A percentile compares a stretch with the other conserved stretches of the same genome.
phyloP scores from a whole-genome alignment of 2,113 vertebrate species.

The Coptodon rendalli region DNA sequence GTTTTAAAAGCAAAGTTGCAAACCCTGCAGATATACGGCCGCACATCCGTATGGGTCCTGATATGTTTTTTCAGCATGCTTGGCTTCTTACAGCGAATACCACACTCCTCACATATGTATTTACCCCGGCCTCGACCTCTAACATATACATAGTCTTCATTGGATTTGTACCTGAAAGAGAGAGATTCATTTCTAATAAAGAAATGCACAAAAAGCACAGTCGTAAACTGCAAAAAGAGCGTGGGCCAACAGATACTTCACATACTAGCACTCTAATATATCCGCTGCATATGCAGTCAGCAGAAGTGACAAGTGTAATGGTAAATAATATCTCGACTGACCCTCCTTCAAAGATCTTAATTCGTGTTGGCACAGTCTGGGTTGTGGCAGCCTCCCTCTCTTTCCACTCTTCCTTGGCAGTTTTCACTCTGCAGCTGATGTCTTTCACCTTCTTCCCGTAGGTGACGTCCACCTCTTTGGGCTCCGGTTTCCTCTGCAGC shows the following conservation, averaged over 20 bases:
- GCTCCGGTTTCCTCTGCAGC: conserved; percentile 91
- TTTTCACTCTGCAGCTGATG: conserved; percentile 83
- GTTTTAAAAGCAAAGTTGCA: conserved; percentile 99
- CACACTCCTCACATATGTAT: conserved; percentile 99
- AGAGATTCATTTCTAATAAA: neutral
- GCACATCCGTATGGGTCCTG: conserved; percentile 93
- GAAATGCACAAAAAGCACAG: neutral
- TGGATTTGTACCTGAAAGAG: conserved; percentile 89
- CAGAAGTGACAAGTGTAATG: conserved; percentile 29
- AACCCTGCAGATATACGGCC: conserved; percentile 94
- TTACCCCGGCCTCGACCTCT: conserved; percentile 95
- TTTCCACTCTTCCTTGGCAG: conserved; percentile 89
- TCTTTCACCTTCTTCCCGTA: conserved; percentile 88
- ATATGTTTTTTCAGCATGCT: conserved; percentile 99
- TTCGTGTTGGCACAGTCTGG: conserved; percentile 86
- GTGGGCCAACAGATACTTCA: neutral
- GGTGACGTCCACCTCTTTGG: conserved; percentile 83
- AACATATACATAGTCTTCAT: conserved; percentile 97
- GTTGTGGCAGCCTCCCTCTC: conserved; percentile 82
- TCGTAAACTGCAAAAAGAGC: neutral
- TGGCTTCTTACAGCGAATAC: conserved; percentile 98
- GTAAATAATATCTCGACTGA: conserved; percentile 67
- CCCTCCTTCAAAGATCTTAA: conserved; percentile 99
- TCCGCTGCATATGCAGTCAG: conserved; percentile 1
- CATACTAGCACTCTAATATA: neutral